Conservation (phyloP, 2,113 vertebrate genomes). For the Pycnonotus jocosus region DNA sequence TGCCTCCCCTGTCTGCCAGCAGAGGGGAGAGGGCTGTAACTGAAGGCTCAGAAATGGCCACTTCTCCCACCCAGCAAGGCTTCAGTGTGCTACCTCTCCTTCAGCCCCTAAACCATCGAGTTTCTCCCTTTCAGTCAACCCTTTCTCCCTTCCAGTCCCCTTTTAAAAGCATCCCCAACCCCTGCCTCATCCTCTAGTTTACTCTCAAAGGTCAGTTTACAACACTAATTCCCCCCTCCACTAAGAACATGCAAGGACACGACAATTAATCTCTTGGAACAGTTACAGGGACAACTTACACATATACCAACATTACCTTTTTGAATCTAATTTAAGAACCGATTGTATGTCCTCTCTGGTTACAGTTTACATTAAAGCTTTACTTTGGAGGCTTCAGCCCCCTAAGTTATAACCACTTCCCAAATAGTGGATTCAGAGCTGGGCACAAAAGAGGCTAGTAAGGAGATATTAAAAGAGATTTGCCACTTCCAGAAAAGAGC, state of each 20-base stretch:
- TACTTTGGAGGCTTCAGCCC: not conserved
- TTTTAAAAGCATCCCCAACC: not conserved
- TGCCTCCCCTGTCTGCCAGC: not conserved
- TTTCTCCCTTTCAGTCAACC: not conserved
- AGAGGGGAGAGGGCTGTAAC: not conserved
- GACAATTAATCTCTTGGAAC: constrained; percentile 28
- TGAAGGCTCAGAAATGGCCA: not conserved
- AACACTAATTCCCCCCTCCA: not conserved
- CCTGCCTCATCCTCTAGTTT: not conserved
- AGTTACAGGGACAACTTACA: constrained; percentile 1
- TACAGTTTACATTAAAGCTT: not conserved
- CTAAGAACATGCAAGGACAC: not conserved
- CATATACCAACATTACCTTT: not conserved
- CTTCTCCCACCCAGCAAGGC: not conserved
- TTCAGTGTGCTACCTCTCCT: not conserved
- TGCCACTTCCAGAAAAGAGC: not conserved
- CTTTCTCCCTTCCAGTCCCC: not conserved
- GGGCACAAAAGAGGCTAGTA: not conserved
- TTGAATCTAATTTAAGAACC: not conserved
- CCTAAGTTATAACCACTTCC: not conserved
- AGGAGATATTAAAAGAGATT: not conserved
- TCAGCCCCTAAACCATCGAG: not conserved
- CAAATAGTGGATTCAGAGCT: not conserved
- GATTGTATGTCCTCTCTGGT: not conserved
- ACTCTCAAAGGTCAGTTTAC: not conserved